phyloP scores from a whole-genome alignment of 2,797 vertebrate species.

The Artibeus jamaicensis region DNA sequence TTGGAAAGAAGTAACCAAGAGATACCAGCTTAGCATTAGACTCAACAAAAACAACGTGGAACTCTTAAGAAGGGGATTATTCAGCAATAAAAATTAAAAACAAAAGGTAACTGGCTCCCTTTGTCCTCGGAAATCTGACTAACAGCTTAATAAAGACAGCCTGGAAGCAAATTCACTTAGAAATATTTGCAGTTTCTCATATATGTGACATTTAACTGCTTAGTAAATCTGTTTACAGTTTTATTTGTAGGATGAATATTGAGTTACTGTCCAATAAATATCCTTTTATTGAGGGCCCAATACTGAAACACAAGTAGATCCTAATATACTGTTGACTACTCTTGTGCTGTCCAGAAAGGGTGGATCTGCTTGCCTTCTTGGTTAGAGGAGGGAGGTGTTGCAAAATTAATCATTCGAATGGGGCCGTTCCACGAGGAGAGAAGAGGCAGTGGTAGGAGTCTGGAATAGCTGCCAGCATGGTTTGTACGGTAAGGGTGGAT shows the following conservation, averaged over 20 bases:
- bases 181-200: not conserved
- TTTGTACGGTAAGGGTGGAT: constrained; percentile 60
- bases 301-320: not conserved
- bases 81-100: not conserved
- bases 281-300: not conserved
- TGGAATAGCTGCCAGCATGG: constrained; percentile 64
- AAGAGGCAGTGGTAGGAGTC: constrained; percentile 57
- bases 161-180: not conserved
- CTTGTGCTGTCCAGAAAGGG: not conserved
- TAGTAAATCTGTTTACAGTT: not conserved
- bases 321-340: not conserved
- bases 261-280: not conserved
- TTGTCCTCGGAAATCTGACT: not conserved
- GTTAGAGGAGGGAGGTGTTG: constrained; percentile 25
- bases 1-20: not conserved
- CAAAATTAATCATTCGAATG: constrained; percentile 68
- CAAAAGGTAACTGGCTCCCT: not conserved
- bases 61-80: not conserved
- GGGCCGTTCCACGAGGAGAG: constrained; percentile 49
- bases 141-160: not conserved
- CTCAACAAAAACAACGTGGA: not conserved
- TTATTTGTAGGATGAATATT: not conserved
- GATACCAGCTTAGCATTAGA: not conserved
- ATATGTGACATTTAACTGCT: not conserved
- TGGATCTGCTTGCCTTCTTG: constrained; percentile 22